These are phyloP conservation scores for Sarcophaga carnaria DNA, from an alignment of 2,888 invertebrate species.

Conservation along the genomic window DNA sequence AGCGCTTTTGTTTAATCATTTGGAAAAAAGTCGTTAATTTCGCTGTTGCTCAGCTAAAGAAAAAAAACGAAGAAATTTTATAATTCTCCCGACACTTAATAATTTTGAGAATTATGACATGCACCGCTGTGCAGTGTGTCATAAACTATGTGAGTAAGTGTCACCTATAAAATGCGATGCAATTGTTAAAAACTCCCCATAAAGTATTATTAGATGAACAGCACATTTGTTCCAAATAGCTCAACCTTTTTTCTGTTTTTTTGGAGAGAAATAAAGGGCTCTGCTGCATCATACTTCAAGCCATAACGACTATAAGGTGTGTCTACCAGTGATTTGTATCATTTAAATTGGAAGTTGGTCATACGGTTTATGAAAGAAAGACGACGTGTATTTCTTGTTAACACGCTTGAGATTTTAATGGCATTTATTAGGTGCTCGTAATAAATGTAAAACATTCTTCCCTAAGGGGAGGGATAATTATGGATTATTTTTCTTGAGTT, in stretches of 20 bases:
- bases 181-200: conserved; percentile 46
- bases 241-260: neutral
- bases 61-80: neutral
- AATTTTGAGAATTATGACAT: conserved; percentile 40
- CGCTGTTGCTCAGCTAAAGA: neutral
- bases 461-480: conserved; percentile 23
- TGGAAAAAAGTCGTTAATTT: conserved; percentile 45
- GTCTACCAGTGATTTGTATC: conserved; percentile 31
- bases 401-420: conserved; percentile 50
- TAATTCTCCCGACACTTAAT: conserved; percentile 48
- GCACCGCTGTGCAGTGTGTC: conserved; percentile 56
- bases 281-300: neutral
- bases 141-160: conserved; percentile 50
- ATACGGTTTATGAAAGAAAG: too few species aligned
- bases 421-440: conserved; percentile 51
- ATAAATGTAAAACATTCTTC: neutral
- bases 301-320: conserved; percentile 28
- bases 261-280: conserved; percentile 9
- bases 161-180: conserved; percentile 48
- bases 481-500: conserved; percentile 3
- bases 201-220: neutral
- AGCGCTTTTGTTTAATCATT: conserved; percentile 44
- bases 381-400: conserved; percentile 33
- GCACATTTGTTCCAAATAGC: conserved; percentile 6
- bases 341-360: neutral